A percentile compares a stretch with the other conserved stretches of the same genome.
Evolutionary conservation across 2,113 vertebrate genomes (phyloP).

Genomic region (Chunga burmeisteri): DNA sequence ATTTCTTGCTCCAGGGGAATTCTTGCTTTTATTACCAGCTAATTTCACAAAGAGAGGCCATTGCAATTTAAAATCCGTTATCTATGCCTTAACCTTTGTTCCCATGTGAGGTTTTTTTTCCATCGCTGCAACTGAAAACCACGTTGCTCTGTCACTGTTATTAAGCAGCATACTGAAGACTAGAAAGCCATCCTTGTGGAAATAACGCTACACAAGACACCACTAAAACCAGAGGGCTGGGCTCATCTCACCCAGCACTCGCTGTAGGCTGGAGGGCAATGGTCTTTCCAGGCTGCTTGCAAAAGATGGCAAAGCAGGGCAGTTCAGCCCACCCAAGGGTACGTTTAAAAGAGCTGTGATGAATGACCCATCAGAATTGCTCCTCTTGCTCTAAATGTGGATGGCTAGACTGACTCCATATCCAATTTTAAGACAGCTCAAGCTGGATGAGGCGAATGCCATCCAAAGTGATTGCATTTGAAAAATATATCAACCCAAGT

Average conservation of each 20-base stretch:
- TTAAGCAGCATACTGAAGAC: not conserved
- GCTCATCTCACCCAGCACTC: not conserved
- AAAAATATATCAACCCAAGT: not conserved
- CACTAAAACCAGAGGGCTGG: not conserved
- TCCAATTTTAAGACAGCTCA: not conserved
- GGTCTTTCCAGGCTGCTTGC: not conserved
- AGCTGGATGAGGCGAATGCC: not conserved
- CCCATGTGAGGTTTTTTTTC: not conserved
- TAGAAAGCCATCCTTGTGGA: not conserved
- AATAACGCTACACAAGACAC: not conserved
- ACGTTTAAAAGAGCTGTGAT: not conserved
- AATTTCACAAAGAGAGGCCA: not conserved
- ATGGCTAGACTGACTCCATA: not conserved
- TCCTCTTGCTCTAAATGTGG: not conserved
- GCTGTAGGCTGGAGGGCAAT: not conserved
- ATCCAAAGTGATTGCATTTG: not conserved
- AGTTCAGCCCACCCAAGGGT: not conserved
- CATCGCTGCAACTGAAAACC: not conserved
- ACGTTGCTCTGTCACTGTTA: not conserved
- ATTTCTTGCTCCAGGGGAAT: not conserved
- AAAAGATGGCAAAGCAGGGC: not conserved
- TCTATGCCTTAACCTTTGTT: not conserved
- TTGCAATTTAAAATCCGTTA: not conserved
- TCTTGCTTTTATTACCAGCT: slow-evolving; percentile 7
- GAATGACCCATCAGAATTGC: not conserved